Percentiles rank a stretch among this genome's conserved stretches.
Evolutionary conservation across 2,113 vertebrate genomes (phyloP).

Genomic region (Semnornis frantzii): DNA sequence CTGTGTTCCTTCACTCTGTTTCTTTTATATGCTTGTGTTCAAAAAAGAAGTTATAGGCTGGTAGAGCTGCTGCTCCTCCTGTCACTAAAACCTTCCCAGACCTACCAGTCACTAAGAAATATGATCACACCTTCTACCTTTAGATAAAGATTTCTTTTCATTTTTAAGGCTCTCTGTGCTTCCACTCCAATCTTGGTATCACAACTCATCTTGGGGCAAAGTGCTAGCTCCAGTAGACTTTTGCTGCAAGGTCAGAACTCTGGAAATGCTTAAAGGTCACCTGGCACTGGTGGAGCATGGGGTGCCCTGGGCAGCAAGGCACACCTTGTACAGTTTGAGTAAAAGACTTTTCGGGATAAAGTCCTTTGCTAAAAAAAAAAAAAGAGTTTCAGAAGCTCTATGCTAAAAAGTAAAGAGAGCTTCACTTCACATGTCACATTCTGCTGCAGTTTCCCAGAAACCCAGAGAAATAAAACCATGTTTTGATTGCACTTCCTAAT

Average conservation of each 20-base stretch:
- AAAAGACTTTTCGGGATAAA: neutral
- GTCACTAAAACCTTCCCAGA: neutral
- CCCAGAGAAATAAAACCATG: neutral
- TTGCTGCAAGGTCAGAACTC: neutral
- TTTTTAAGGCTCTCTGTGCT: neutral
- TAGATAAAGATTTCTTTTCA: neutral
- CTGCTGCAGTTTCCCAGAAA: neutral
- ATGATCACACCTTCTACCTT: neutral
- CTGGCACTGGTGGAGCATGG: fast-evolving
- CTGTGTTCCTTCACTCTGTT: neutral
- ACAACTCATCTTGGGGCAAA: neutral
- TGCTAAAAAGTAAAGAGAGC: neutral
- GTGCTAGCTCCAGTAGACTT: neutral
- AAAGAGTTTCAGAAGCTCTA: neutral
- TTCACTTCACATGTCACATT: neutral
- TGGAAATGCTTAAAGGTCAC: fast-evolving
- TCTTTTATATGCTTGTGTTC: neutral
- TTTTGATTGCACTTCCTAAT: neutral
- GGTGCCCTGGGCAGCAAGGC: neutral
- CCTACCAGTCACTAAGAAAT: neutral
- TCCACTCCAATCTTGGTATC: neutral
- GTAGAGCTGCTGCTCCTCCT: neutral
- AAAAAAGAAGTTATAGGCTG: neutral
- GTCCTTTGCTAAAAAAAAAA: neutral
- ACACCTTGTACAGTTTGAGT: fast-evolving